Base-by-base conservation (phyloP, 2,888 invertebrate species). In the Odontomyia ornata region DNA sequence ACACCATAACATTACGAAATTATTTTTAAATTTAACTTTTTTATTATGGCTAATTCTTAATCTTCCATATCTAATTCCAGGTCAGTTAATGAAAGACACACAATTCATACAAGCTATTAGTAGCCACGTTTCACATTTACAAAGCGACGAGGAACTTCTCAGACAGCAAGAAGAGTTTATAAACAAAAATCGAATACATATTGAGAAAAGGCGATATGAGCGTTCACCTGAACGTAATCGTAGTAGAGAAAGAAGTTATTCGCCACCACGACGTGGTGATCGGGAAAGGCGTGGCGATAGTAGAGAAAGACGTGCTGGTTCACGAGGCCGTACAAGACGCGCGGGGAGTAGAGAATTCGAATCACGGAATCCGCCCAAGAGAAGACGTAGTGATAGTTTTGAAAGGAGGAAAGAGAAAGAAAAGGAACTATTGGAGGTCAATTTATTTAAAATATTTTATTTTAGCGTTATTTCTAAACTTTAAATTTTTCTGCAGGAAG, bases 131-230 rank as follows among this genome's bases (percentile, higher is more conserved):
- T 80, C 81, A 0, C 83, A 82, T 76, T 80, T 83, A 65, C 83
- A 83, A 77, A 86, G 85, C 77, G 87, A 87, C 57, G 86, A 85
- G 9, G 87, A 87, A 79, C 78, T 87, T 67, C 79, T 86, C 73
- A 83, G 87, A 0, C 87, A 87, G 77, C 87, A 87, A 79, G 87
- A 87, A 80, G 87, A 86, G 79, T 87, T 87, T 76, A 87, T 87
- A n/a, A 86, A 84, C 46, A 85, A 85, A 80, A 87, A 87, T 81
- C 83, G 85, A 9, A 84, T 85, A 77, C 86, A 86, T 79, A 86
- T 87, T 78, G 86, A 87, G 79, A 87, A 86, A 80, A 83, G 87
- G 5, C 84, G 86, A 15, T 82, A 85, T 81, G 86, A 86, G 62
- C 82, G 87, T 65, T 84, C 85, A 4, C 83, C 84, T 11, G 79